phyloP scores from a whole-genome alignment of 2,113 vertebrate species.

The Gopherus flavomarginatus region DNA sequence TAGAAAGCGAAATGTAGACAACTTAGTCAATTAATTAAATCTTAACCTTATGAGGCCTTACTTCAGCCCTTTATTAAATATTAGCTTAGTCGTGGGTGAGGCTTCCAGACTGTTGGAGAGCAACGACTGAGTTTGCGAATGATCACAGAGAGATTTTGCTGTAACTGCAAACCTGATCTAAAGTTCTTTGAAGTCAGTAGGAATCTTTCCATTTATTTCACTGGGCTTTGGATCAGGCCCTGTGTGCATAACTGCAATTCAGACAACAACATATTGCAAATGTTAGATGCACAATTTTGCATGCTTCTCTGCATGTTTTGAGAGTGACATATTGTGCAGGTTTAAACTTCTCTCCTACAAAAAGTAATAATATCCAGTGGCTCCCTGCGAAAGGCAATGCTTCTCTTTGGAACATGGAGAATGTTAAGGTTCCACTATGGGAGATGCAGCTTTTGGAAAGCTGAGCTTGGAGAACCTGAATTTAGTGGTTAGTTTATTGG shows the following conservation, averaged over 20 bases:
- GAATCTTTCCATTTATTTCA: neutral
- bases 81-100: neutral
- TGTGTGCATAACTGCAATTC: neutral
- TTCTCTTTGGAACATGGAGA: neutral
- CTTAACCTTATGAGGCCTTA: neutral
- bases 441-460: neutral
- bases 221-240: neutral
- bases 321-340: fast-evolving
- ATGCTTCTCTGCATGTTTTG: fast-evolving
- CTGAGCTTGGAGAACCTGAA: neutral
- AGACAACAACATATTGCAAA: fast-evolving
- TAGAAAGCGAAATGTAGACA: neutral
- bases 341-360: fast-evolving
- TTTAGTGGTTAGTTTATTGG: neutral
- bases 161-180: fast-evolving
- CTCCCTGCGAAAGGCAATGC: neutral
- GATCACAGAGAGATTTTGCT: neutral
- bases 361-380: fast-evolving
- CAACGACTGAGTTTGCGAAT: neutral
- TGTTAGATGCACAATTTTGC: neutral
- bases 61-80: neutral
- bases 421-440: neutral
- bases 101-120: neutral
- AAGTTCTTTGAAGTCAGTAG: neutral
- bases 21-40: slow-evolving; percentile 12